Conservation (phyloP, 2,797 vertebrate genomes). For the Heterohyrax brucei region DNA sequence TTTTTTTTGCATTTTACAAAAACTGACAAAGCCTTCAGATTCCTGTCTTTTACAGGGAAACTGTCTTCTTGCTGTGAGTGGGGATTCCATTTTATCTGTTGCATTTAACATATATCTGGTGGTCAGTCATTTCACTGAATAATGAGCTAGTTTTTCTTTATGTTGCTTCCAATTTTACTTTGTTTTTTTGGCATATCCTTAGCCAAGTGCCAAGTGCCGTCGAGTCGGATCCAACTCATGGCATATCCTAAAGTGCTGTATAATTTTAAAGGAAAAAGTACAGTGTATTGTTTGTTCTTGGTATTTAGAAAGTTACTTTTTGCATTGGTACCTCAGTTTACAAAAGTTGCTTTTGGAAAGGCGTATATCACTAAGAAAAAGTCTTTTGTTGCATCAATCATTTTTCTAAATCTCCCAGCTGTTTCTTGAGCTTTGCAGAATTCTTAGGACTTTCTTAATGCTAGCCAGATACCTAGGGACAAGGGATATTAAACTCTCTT, state of each 20-base stretch:
- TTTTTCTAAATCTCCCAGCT: slow-evolving; percentile 1
- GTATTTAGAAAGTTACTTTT: slow-evolving; percentile 63
- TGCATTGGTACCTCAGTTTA: background rate
- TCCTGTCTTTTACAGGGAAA: slow-evolving; percentile 54
- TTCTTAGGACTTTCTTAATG: background rate
- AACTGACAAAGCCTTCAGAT: slow-evolving; percentile 27
- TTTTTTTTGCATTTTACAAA: background rate
- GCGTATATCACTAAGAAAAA: background rate
- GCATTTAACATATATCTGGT: background rate
- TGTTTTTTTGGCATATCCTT: slow-evolving; percentile 20
- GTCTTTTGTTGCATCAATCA: background rate
- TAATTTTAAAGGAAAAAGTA: slow-evolving; percentile 62
- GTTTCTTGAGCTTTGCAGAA: slow-evolving; percentile 37
- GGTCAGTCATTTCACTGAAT: slow-evolving; percentile 41
- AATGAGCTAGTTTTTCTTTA: background rate
- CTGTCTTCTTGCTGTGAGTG: background rate
- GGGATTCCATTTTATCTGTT: slow-evolving; percentile 22
- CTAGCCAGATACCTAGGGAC: background rate
- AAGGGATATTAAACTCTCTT: slow-evolving; percentile 4
- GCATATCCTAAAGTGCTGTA: background rate
- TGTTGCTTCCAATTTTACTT: slow-evolving; percentile 56
- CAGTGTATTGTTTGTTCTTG: background rate
- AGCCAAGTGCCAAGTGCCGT: no score
- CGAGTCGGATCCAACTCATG: no score
- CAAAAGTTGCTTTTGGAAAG: slow-evolving; percentile 9